Percentiles rank a stretch among this genome's conserved stretches.
phyloP scores from a whole-genome alignment of 1,140 invertebrate genomes.

The Zaprionus tsacasi region DNA sequence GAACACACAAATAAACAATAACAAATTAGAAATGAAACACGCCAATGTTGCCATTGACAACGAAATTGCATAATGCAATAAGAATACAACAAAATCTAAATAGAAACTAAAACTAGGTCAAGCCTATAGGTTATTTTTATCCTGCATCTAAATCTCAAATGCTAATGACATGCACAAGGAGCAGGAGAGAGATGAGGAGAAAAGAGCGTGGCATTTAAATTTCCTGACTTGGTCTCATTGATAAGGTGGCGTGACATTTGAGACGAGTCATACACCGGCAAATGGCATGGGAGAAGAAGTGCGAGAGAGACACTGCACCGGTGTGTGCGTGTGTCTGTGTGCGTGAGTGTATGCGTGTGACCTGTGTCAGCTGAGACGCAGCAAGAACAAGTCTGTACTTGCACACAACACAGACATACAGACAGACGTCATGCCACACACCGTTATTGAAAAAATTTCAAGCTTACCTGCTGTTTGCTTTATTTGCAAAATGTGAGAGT shows the following conservation, averaged over 20 bases:
- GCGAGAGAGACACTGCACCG: slow-evolving; percentile 18
- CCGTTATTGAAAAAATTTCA: slow-evolving; percentile 15
- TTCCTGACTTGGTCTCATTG: slow-evolving; percentile 38
- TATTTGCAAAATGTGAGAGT: slow-evolving; percentile 20
- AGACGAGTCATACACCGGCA: slow-evolving; percentile 23
- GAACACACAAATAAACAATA: slow-evolving; percentile 31
- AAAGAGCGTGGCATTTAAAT: slow-evolving; percentile 10
- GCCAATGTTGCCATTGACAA: slow-evolving; percentile 46
- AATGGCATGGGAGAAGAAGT: slow-evolving; percentile 34
- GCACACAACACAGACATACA: too few relatives aligned
- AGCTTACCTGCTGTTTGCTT: slow-evolving; percentile 38
- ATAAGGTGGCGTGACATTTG: slow-evolving; percentile 73
- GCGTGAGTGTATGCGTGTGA: slow-evolving; percentile 21
- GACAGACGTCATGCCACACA: slow-evolving; percentile 17
- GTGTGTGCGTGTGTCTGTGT: slow-evolving; percentile 10
- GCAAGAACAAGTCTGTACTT: slow-evolving; percentile 2
- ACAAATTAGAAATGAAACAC: slow-evolving; percentile 3
- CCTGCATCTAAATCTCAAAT: slow-evolving; percentile 21
- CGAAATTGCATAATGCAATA: slow-evolving; percentile 65
- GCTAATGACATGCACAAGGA: background rate
- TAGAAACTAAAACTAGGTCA: slow-evolving; percentile 59
- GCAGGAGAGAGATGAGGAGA: background rate
- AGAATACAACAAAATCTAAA: background rate
- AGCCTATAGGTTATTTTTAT: slow-evolving; percentile 30
- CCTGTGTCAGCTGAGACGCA: slow-evolving; percentile 47